Evolutionary conservation across 1,140 invertebrate species (phyloP).

Genomic region (Drosophila eugracilis): DNA sequence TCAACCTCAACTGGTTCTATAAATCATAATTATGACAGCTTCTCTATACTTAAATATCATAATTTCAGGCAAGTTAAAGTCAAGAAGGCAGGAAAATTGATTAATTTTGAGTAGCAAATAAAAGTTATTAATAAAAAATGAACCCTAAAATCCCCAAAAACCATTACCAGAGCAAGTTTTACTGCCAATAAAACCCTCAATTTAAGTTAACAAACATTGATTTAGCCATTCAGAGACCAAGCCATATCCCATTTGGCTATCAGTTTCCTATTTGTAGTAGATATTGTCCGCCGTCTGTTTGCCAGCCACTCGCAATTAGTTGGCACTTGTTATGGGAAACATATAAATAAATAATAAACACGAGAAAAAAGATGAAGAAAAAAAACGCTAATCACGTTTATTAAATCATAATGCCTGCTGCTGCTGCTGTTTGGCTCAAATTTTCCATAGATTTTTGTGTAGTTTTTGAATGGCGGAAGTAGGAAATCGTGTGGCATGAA

Average conservation of each 20-base stretch:
- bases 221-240: background rate
- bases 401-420: slow-evolving; percentile 71
- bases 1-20: slow-evolving; percentile 44
- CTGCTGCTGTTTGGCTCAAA: slow-evolving; percentile 15
- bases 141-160: background rate
- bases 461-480: slow-evolving; percentile 63
- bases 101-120: too few relatives aligned
- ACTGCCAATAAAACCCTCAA: background rate
- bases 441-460: slow-evolving; percentile 67
- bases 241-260: slow-evolving; percentile 20
- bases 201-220: background rate
- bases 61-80: too few relatives aligned
- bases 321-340: slow-evolving; percentile 49
- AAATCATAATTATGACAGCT: slow-evolving; percentile 41
- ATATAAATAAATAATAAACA: slow-evolving; percentile 8
- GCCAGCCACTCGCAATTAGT: slow-evolving; percentile 30
- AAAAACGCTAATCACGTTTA: slow-evolving; percentile 56
- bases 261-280: slow-evolving; percentile 42
- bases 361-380: background rate
- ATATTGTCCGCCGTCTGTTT: slow-evolving; percentile 22
- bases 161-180: background rate
- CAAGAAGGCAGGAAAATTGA: too few relatives aligned
- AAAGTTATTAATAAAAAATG: too few relatives aligned
- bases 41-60: background rate
- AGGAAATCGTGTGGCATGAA: slow-evolving; percentile 60